Evolutionary conservation across 1,140 invertebrate species (phyloP).

Genomic region (Octopus sinensis): DNA sequence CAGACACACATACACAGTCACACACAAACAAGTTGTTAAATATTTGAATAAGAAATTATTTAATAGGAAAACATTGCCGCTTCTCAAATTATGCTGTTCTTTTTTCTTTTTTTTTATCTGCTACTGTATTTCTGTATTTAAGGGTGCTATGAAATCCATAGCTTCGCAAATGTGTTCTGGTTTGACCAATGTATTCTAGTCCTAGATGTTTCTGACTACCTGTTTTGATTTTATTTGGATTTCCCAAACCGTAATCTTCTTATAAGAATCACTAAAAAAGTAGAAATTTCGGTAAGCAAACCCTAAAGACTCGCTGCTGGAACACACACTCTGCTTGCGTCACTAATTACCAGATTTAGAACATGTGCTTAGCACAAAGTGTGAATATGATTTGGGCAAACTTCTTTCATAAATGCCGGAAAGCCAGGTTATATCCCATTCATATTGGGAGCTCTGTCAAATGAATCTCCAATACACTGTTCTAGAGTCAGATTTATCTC

Average conservation of each 20-base stretch:
- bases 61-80: no score
- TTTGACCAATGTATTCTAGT: conserved; percentile 10
- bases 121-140: no score
- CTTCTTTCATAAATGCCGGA: not conserved
- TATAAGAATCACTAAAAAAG: not conserved
- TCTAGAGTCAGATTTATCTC: not conserved
- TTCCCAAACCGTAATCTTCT: conserved; percentile 1
- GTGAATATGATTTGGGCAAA: not conserved
- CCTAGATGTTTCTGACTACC: not conserved
- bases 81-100: no score
- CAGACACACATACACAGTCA: no score
- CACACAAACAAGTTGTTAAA: no score
- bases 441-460: not conserved
- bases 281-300: not conserved
- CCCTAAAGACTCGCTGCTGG: not conserved
- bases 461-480: conserved; percentile 11
- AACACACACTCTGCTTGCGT: conserved; percentile 9
- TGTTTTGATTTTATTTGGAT: not conserved
- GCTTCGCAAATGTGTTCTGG: not conserved
- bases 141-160: no score
- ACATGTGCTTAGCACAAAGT: conserved; percentile 1
- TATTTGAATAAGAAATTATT: no score
- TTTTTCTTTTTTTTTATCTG: no score
- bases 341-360: conserved; percentile 4
- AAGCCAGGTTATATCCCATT: not conserved